phyloP scores from a whole-genome alignment of 2,888 invertebrate genomes.

The Eurois occulta region DNA sequence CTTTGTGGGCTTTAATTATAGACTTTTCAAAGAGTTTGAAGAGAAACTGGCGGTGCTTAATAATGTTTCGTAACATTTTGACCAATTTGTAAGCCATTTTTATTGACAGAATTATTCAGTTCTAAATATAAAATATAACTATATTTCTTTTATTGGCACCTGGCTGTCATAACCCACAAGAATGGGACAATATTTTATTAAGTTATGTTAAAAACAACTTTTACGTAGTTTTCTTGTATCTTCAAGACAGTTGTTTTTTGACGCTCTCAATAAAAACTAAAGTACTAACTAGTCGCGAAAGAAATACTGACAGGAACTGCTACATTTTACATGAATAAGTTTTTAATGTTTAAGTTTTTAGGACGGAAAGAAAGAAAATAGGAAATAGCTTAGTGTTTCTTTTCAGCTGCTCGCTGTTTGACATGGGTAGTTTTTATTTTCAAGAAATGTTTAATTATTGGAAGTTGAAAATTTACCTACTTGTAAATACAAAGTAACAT shows the following conservation, averaged over 20 bases:
- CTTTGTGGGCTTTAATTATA: neutral
- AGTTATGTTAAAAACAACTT: constrained; percentile 43
- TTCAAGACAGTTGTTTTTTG: constrained; percentile 23
- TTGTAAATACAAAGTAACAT: neutral
- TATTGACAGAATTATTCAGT: neutral
- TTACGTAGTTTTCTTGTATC: constrained; percentile 23
- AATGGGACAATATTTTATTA: constrained; percentile 29
- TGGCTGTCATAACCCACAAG: constrained; percentile 21
- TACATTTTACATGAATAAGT: constrained; percentile 25
- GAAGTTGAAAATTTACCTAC: neutral
- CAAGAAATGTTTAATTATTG: neutral
- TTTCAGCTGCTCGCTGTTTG: constrained; percentile 7
- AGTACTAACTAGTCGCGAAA: neutral
- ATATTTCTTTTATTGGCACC: constrained; percentile 25
- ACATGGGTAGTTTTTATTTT: neutral
- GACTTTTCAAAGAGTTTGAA: neutral
- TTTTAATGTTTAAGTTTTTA: constrained; percentile 31
- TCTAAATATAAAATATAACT: constrained; percentile 3
- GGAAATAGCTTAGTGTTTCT: neutral
- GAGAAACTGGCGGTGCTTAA: neutral
- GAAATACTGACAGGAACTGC: constrained; percentile 26
- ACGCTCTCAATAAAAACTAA: constrained; percentile 12
- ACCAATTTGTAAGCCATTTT: constrained; percentile 10
- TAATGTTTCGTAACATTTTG: constrained; percentile 8
- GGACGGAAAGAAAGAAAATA: neutral